Evolutionary conservation across 2,888 invertebrate genomes (phyloP), one percentile per base, ranked within the genome.

Genomic region (Muschampia plurimacula): DNA sequence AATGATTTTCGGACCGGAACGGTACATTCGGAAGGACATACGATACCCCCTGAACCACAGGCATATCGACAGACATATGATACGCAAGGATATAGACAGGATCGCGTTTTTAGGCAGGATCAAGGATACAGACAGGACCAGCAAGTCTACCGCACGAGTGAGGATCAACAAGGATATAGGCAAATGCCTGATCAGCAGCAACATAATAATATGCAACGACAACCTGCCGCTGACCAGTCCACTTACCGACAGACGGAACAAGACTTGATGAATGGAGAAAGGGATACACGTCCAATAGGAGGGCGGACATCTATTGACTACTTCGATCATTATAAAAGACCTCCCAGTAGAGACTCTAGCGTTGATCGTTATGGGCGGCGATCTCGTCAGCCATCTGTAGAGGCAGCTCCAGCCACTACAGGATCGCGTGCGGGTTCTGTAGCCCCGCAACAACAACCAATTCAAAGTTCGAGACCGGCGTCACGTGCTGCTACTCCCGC

Each of bases 291-390:
- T 55, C 82, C 83, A 46, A 81, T 84, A 32, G 89, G 89, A n/a
- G 80, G 86, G 1, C 85, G 93, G 13, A 90, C 97, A 12, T 97
- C 97, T 80, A 97, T 97, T 84, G 98, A 98, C 89, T 97, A 98
- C 84, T 98, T 98, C 86, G 99, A 99, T 89, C 99, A 99, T 86
- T 99, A 99, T 89, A 98, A 98, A 89, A 95, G 97, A 86, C 98
- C 98, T 69, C 98, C 98, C 0, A 98, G 98, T 92, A 95, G 98
- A 85, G 98, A 98, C 86, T 96, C 97, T 75, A 98, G 98, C 80
- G 97, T 97, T 63, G 98, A 98, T 92, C 95, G 97, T 75, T 97
- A 97, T 84, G 96, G 96, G 6, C 95, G 97, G 75, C 96, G 97
- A 36, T 97, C 97, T 0, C 95, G 98, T 74, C 97, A 97, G 84